These are phyloP conservation scores for Coecobrya sp. DNA, from an alignment of 2,888 invertebrate genomes.

Conservation along the genomic window DNA sequence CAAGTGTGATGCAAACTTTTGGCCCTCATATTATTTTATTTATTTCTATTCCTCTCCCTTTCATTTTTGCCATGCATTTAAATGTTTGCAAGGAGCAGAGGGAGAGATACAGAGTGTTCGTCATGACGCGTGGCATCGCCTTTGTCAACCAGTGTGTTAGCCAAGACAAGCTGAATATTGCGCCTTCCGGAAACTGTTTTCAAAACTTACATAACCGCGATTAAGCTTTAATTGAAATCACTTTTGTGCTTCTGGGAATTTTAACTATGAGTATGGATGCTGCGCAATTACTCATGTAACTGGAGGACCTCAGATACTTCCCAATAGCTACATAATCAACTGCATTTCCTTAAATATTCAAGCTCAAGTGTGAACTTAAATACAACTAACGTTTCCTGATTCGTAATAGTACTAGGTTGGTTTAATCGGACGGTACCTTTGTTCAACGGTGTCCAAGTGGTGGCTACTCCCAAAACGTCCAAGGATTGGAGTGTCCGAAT, in stretches of 20 bases:
- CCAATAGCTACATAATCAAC: too few species aligned
- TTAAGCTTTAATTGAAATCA: slow-evolving; percentile 1
- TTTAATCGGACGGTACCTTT: too few species aligned
- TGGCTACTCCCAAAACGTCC: too few species aligned
- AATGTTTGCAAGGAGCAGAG: slow-evolving; percentile 24
- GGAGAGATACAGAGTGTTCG: background rate
- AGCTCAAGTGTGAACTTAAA: too few species aligned
- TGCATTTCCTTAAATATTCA: too few species aligned
- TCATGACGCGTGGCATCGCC: slow-evolving; percentile 47
- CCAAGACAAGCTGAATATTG: slow-evolving; percentile 4
- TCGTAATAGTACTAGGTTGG: too few species aligned
- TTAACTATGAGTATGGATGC: background rate
- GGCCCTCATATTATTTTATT: slow-evolving; percentile 76
- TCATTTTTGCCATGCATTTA: slow-evolving; percentile 36
- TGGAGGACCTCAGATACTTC: background rate
- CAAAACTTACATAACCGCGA: slow-evolving; percentile 27
- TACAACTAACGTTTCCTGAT: too few species aligned
- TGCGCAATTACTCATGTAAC: background rate
- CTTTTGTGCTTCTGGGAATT: background rate
- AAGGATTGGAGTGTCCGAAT: background rate
- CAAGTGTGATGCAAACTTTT: slow-evolving; percentile 83
- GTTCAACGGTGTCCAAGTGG: too few species aligned
- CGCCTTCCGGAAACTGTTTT: slow-evolving; percentile 15
- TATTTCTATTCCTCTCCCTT: slow-evolving; percentile 53
- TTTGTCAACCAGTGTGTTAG: slow-evolving; percentile 43